A percentile compares a stretch with the other conserved stretches of the same genome.
These are phyloP conservation scores for Neodiprion fabricii DNA, from an alignment of 1,140 invertebrate species.

Conservation along the genomic window DNA sequence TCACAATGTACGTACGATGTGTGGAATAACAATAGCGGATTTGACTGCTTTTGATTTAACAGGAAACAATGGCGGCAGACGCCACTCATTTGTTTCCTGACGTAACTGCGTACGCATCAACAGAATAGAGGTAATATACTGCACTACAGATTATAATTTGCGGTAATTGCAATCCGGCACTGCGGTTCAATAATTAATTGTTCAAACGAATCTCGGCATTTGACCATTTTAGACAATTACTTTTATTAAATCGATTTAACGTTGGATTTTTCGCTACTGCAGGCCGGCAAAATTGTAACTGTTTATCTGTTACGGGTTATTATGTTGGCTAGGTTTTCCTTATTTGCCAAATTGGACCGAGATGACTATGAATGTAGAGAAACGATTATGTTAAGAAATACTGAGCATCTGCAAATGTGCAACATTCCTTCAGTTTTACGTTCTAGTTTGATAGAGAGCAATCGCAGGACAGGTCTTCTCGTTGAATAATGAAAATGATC, in stretches of 20 bases:
- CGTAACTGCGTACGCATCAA: not conserved
- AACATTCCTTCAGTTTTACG: constrained; percentile 20
- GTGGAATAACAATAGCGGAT: constrained; percentile 42
- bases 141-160: not conserved
- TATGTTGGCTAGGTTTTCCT: not conserved
- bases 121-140: not conserved
- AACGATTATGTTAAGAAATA: constrained; percentile 28
- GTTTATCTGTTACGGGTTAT: no score
- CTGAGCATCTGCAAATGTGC: no score
- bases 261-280: no score
- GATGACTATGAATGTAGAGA: constrained; percentile 23
- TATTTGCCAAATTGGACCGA: constrained; percentile 27
- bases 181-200: no score
- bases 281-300: no score
- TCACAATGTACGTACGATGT: constrained; percentile 22
- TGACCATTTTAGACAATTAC: no score
- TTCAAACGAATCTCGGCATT: no score
- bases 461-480: constrained; percentile 10
- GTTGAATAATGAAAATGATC: not conserved
- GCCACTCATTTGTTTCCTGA: constrained; percentile 37
- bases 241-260: no score
- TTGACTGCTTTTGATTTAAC: constrained; percentile 49
- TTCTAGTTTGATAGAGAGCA: constrained; percentile 27
- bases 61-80: constrained; percentile 47
- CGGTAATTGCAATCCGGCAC: not conserved